These are phyloP conservation scores for Dromaius novaehollandiae DNA, from an alignment of 2,113 vertebrate genomes.

Conservation along the genomic window DNA sequence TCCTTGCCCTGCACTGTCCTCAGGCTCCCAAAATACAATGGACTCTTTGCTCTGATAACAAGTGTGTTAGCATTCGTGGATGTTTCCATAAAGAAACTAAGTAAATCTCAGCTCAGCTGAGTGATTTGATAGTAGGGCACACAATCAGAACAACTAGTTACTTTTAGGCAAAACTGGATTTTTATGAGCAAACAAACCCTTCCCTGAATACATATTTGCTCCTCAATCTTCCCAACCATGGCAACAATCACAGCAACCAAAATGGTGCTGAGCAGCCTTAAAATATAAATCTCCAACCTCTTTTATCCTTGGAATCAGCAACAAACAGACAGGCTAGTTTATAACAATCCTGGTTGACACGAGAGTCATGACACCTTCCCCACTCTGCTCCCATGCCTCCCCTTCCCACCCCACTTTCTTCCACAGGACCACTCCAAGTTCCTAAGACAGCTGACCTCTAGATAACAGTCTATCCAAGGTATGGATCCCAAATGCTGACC, in stretches of 20 bases:
- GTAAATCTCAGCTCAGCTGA: background rate
- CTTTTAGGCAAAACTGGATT: background rate
- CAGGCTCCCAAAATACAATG: background rate
- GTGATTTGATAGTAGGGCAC: background rate
- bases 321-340: background rate
- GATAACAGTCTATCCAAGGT: too few relatives aligned
- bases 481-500: background rate
- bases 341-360: background rate
- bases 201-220: background rate
- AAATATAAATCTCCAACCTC: background rate
- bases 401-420: background rate
- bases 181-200: background rate
- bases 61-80: background rate
- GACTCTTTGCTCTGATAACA: background rate
- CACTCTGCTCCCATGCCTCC: background rate
- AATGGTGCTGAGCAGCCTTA: background rate
- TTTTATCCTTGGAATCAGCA: background rate
- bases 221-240: background rate
- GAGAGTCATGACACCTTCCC: background rate
- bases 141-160: background rate
- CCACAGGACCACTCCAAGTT: background rate
- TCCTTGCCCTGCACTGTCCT: background rate
- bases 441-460: background rate
- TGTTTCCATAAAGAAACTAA: background rate
- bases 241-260: background rate